A percentile compares a stretch with the other conserved stretches of the same genome.
Conservation (phyloP, 1,140 invertebrate genomes). For the Euwallacea fornicatus region DNA sequence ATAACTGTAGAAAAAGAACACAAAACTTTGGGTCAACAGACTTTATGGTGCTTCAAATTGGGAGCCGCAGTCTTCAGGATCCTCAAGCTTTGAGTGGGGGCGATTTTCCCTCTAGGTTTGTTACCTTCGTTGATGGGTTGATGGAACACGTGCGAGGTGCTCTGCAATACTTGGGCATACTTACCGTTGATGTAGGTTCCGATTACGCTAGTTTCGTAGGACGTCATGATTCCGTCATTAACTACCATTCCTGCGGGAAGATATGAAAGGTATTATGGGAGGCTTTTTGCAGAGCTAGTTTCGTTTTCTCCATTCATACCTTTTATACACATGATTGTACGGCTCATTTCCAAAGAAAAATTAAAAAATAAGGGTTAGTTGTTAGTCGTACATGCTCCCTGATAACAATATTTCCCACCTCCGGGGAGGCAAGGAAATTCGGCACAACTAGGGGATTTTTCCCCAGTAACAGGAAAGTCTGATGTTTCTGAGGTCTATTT, state of each 20-base stretch:
- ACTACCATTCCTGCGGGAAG: slow-evolving; percentile 57
- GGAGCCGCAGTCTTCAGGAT: slow-evolving; percentile 75
- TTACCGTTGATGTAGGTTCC: slow-evolving; percentile 86
- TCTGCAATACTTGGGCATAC: slow-evolving; percentile 73
- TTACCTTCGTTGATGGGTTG: slow-evolving; percentile 36
- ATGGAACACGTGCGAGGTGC: slow-evolving; percentile 52
- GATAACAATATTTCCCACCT: no score
- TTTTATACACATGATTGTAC: no score
- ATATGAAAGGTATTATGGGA: background rate
- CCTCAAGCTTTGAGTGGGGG: slow-evolving; percentile 64
- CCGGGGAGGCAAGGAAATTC: no score
- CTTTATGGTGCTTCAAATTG: slow-evolving; percentile 48
- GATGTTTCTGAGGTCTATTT: no score
- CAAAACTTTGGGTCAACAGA: slow-evolving; percentile 2
- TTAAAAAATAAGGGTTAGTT: no score
- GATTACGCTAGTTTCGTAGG: slow-evolving; percentile 85
- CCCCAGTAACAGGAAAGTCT: no score
- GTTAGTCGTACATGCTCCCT: no score
- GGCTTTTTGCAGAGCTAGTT: no score
- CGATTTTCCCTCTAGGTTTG: slow-evolving; percentile 61
- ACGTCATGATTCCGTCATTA: slow-evolving; percentile 78
- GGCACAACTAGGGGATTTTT: no score
- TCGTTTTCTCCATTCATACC: no score
- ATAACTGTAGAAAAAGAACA: slow-evolving; percentile 6
- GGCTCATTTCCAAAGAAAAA: background rate